A percentile compares a stretch with the other conserved stretches of the same genome.
phyloP scores from a whole-genome alignment of 2,888 invertebrate species.

The Augochlorella aurata region DNA sequence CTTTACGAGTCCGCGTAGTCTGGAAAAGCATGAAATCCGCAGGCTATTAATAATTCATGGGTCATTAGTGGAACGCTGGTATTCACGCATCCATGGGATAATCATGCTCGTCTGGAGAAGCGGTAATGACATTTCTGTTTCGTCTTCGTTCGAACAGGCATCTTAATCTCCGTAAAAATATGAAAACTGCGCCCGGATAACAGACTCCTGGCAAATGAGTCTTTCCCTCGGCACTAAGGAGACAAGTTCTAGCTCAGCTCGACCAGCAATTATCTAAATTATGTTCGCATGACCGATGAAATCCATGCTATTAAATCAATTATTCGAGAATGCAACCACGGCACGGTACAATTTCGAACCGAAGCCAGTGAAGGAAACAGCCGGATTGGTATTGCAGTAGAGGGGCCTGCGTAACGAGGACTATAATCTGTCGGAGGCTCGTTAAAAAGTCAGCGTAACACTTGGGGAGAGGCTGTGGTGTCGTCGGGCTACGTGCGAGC shows the following conservation, averaged over 20 bases:
- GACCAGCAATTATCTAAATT: background rate
- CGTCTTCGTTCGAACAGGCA: background rate
- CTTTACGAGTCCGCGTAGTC: background rate
- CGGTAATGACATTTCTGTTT: background rate
- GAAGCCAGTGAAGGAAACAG: background rate
- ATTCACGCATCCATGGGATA: background rate
- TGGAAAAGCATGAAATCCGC: background rate
- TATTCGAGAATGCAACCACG: constrained; percentile 1
- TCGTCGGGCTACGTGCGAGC: background rate
- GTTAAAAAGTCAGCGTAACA: constrained; percentile 6
- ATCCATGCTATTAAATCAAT: background rate
- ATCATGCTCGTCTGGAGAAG: background rate
- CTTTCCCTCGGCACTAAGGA: background rate
- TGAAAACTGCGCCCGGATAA: background rate
- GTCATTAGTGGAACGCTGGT: background rate
- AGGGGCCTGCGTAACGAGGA: background rate
- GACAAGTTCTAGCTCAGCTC: no score
- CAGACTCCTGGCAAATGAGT: background rate
- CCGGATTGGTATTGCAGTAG: background rate
- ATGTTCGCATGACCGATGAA: background rate
- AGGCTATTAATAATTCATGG: background rate
- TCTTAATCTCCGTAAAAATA: background rate
- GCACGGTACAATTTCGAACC: background rate
- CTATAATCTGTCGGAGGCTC: constrained; percentile 1
- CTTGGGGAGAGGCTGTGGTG: background rate